Evolutionary conservation across 2,888 invertebrate genomes (phyloP).

Genomic region (Schizaphis graminum): DNA sequence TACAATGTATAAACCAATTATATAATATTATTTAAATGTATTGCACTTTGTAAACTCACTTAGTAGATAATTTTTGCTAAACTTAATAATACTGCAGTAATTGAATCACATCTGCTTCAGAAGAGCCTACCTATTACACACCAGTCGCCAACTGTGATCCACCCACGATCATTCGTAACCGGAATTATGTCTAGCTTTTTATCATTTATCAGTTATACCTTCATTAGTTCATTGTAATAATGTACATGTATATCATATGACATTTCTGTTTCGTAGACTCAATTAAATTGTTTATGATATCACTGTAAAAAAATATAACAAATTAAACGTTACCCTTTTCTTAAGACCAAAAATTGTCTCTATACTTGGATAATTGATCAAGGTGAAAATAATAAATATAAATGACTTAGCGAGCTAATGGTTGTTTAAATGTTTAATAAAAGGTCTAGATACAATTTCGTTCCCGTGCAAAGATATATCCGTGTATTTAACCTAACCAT

Average conservation of each 20-base stretch:
- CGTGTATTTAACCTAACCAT: neutral
- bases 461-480: neutral
- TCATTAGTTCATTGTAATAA: neutral
- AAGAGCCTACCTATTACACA: neutral
- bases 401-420: neutral
- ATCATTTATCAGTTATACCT: neutral
- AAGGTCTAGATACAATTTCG: neutral
- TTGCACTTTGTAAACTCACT: neutral
- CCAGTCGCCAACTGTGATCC: neutral
- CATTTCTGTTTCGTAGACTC: neutral
- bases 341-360: neutral
- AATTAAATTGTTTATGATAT: neutral
- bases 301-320: neutral
- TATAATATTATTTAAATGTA: neutral
- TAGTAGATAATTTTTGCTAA: neutral
- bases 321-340: conserved; percentile 9
- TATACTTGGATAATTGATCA: neutral
- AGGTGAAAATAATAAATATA: conserved; percentile 7
- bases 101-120: neutral
- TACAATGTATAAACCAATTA: neutral
- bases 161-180: neutral
- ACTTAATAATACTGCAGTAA: neutral
- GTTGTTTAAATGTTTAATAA: neutral
- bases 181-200: neutral
- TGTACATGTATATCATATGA: neutral